A percentile compares a stretch with the other conserved stretches of the same genome.
These are phyloP conservation scores for Ectemnius continuus DNA, from an alignment of 2,888 invertebrate species.

Conservation along the genomic window DNA sequence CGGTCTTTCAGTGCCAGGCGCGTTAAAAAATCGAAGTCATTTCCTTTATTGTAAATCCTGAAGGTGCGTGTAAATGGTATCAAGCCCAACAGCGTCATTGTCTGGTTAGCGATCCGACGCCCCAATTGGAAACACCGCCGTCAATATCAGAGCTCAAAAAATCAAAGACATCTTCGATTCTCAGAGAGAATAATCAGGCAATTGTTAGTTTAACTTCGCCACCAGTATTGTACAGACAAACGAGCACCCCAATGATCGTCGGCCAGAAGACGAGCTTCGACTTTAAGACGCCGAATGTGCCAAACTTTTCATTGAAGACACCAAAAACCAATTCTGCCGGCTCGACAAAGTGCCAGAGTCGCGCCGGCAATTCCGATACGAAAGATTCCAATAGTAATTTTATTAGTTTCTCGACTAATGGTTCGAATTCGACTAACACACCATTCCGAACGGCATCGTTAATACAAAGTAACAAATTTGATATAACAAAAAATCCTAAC, in stretches of 20 bases:
- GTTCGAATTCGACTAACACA: constrained; percentile 24
- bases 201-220: constrained; percentile 59
- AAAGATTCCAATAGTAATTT: constrained; percentile 36
- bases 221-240: constrained; percentile 66
- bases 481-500: constrained; percentile 43
- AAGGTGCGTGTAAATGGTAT: constrained; percentile 57
- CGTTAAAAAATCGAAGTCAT: too few relatives aligned
- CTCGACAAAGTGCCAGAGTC: constrained; percentile 7
- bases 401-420: constrained; percentile 29
- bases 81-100: constrained; percentile 36
- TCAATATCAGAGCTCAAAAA: constrained; percentile 14
- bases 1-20: too few relatives aligned
- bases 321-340: constrained; percentile 50
- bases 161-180: constrained; percentile 32
- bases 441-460: constrained; percentile 44
- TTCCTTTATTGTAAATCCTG: not conserved
- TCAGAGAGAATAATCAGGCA: constrained; percentile 43
- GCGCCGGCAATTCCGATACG: not conserved
- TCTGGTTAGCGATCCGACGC: constrained; percentile 14
- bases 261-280: constrained; percentile 43
- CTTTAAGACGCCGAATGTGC: constrained; percentile 54
- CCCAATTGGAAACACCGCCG: constrained; percentile 36
- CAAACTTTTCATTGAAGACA: constrained; percentile 63
- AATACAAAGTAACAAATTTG: constrained; percentile 22
- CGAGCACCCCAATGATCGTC: constrained; percentile 69